Conservation (phyloP, 2,113 vertebrate genomes). For the Neogobius melanostomus region DNA sequence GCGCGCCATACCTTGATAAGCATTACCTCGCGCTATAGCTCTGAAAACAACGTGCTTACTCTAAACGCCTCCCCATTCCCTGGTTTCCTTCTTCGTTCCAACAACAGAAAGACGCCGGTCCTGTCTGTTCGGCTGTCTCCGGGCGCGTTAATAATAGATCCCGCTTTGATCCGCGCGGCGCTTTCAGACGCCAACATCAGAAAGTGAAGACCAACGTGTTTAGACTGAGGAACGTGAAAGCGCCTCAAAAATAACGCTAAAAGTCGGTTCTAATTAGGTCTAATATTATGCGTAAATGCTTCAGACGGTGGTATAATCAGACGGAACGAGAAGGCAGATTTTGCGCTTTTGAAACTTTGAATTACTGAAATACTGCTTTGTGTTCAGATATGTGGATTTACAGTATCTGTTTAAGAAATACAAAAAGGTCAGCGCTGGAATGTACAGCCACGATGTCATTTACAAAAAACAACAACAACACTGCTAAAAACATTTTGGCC, state of each 20-base stretch:
- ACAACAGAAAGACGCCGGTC: conserved; percentile 20
- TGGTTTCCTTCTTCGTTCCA: not conserved
- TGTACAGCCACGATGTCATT: no score
- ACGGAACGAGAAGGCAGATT: not conserved
- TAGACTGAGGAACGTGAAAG: conserved; percentile 10
- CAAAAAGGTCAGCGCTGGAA: no score
- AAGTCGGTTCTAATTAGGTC: conserved; percentile 4
- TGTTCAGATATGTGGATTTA: no score
- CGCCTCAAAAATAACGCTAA: not conserved
- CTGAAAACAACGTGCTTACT: not conserved
- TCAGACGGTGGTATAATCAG: not conserved
- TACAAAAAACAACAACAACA: no score
- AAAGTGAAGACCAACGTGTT: not conserved
- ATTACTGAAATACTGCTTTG: not conserved
- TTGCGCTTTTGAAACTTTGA: not conserved
- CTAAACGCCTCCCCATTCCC: conserved; percentile 7
- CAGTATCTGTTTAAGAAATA: no score
- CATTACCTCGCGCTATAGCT: not conserved
- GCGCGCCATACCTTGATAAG: not conserved
- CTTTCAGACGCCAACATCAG: not conserved
- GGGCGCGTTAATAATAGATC: conserved; percentile 36
- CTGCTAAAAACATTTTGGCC: no score
- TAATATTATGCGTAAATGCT: not conserved
- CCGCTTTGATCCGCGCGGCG: conserved; percentile 21
- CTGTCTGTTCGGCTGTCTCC: conserved; percentile 14